phyloP scores from a whole-genome alignment of 2,797 vertebrate species.

The Artibeus lituratus region DNA sequence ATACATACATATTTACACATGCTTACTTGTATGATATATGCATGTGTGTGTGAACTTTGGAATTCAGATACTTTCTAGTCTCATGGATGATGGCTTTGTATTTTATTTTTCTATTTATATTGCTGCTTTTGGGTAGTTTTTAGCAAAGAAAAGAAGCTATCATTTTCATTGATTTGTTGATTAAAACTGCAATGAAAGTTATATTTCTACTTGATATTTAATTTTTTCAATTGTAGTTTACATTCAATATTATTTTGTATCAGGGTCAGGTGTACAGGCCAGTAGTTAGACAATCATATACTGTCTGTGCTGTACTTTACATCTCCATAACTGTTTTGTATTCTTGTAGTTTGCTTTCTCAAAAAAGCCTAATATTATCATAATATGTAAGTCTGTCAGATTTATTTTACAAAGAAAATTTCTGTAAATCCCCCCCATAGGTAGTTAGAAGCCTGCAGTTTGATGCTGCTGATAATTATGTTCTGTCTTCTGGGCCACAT shows the following conservation, averaged over 20 bases:
- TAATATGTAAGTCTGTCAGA: not conserved
- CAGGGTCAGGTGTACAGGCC: not conserved
- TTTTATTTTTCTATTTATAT: not conserved
- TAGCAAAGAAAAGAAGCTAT: not conserved
- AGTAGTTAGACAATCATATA: not conserved
- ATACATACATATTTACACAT: not conserved
- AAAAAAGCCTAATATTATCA: not conserved
- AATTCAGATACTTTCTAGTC: not conserved
- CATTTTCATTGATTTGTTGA: not conserved
- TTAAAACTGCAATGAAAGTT: not conserved
- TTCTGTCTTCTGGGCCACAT: slow-evolving; percentile 59
- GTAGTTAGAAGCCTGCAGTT: slow-evolving; percentile 63
- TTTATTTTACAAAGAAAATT: slow-evolving; percentile 8
- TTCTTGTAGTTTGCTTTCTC: not conserved
- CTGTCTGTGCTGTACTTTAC: not conserved
- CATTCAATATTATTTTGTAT: not conserved
- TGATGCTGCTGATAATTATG: slow-evolving; percentile 64
- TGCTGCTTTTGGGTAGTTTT: not conserved
- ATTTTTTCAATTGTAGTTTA: not conserved
- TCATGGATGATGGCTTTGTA: not conserved
- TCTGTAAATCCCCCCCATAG: slow-evolving; percentile 18
- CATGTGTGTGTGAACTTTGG: not conserved
- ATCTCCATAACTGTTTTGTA: not conserved
- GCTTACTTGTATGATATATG: too few species aligned
- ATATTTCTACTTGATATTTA: not conserved